These are phyloP conservation scores for Synchiropus splendidus DNA, from an alignment of 2,113 vertebrate genomes.

Conservation along the genomic window DNA sequence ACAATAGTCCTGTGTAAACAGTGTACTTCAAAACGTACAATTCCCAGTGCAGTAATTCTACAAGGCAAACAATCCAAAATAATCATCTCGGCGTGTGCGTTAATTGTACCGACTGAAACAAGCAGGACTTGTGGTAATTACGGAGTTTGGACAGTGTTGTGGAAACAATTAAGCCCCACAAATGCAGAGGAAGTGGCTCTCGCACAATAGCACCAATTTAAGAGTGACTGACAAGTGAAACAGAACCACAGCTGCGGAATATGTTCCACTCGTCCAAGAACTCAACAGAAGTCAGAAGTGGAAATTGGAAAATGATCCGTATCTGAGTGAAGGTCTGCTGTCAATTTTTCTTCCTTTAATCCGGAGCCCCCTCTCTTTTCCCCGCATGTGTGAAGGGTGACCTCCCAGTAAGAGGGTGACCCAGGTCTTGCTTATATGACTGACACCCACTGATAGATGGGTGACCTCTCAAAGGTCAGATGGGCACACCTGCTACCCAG, in stretches of 20 bases:
- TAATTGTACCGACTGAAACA: too few relatives aligned
- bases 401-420: conserved; percentile 74
- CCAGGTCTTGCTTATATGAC: conserved; percentile 74
- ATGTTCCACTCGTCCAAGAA: conserved; percentile 45
- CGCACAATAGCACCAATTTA: conserved; percentile 22
- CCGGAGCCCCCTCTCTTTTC: conserved; percentile 50
- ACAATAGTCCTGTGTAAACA: too few relatives aligned
- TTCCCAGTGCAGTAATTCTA: too few relatives aligned
- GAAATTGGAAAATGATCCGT: conserved; percentile 29
- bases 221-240: conserved; percentile 47
- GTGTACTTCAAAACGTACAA: too few relatives aligned
- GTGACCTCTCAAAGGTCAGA: conserved; percentile 75
- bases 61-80: too few relatives aligned
- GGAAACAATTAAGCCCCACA: too few relatives aligned
- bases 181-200: conserved; percentile 21
- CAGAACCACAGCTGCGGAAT: conserved; percentile 42
- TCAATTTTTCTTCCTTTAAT: conserved; percentile 65
- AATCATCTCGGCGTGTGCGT: too few relatives aligned
- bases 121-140: too few relatives aligned
- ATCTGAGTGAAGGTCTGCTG: conserved; percentile 21
- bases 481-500: conserved; percentile 83
- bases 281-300: conserved; percentile 31
- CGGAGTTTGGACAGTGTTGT: too few relatives aligned
- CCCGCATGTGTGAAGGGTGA: conserved; percentile 69
- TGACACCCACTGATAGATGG: conserved; percentile 69